These are phyloP conservation scores for Drosophila hydei DNA, from an alignment of 1,140 invertebrate species.

Conservation along the genomic window DNA sequence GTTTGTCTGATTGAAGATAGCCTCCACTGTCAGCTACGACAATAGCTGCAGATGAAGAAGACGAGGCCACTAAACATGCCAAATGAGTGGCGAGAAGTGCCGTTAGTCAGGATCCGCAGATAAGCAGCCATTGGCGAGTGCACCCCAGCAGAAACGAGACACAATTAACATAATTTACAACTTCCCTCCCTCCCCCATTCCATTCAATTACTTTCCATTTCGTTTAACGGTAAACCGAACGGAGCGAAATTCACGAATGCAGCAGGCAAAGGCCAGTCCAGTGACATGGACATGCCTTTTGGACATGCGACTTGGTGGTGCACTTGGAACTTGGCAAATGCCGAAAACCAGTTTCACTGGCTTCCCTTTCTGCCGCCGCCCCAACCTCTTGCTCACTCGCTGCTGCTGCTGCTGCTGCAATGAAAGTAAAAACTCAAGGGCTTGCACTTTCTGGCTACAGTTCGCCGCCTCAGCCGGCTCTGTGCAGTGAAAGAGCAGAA, in stretches of 20 bases:
- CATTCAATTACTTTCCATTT: conserved; percentile 74
- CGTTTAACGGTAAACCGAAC: conserved; percentile 70
- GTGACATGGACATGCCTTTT: conserved; percentile 11
- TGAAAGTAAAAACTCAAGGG: conserved; percentile 84
- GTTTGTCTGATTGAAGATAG: conserved; percentile 23
- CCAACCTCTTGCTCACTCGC: not conserved
- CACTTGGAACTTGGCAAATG: conserved; percentile 32
- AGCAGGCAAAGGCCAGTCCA: conserved; percentile 40
- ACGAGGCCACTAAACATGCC: conserved; percentile 35
- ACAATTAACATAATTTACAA: conserved; percentile 78
- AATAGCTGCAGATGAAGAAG: too few relatives aligned
- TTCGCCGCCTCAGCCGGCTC: too few relatives aligned
- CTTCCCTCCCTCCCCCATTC: conserved; percentile 31
- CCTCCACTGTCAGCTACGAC: conserved; percentile 21
- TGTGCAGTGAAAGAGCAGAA: conserved; percentile 35
- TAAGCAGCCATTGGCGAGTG: conserved; percentile 31
- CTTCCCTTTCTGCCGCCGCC: too few relatives aligned
- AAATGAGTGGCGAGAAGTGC: conserved; percentile 43
- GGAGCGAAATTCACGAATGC: conserved; percentile 60
- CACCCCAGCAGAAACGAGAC: conserved; percentile 48
- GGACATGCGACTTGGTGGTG: conserved; percentile 21
- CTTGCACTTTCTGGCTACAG: conserved; percentile 78
- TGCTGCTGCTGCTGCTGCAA: conserved; percentile 33
- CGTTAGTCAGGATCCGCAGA: conserved; percentile 65
- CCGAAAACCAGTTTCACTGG: too few relatives aligned